phyloP scores from a whole-genome alignment of 2,888 invertebrate genomes.

The Gandaritis pyraliata region DNA sequence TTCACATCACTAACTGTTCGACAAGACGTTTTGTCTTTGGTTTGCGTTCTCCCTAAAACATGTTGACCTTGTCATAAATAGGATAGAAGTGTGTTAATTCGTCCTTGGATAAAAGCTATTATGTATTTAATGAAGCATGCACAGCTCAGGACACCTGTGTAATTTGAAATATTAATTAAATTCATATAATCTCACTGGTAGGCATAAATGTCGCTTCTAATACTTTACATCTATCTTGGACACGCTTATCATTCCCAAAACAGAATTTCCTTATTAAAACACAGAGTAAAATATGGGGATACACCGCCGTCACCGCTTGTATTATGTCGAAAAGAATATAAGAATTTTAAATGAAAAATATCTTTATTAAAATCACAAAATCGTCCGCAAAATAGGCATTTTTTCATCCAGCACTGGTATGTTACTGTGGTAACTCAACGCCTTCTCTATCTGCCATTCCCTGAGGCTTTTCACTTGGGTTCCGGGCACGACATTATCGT shows the following conservation, averaged over 20 bases:
- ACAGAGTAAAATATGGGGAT: constrained; percentile 6
- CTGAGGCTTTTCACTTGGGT: constrained; percentile 66
- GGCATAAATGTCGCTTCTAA: no score
- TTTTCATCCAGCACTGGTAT: constrained; percentile 46
- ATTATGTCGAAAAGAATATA: constrained; percentile 6
- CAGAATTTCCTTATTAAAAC: constrained; percentile 4
- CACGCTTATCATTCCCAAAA: background rate
- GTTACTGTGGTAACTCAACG: constrained; percentile 48
- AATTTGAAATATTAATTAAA: no score
- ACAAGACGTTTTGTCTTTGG: no score
- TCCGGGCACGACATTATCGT: constrained; percentile 66
- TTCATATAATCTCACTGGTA: no score
- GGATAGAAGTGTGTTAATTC: no score
- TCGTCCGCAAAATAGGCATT: constrained; percentile 55
- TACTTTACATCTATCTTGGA: no score
- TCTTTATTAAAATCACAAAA: constrained; percentile 42
- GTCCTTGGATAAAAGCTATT: no score
- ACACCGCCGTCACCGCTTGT: background rate
- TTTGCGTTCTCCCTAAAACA: no score
- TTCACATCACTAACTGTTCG: no score
- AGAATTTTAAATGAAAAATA: constrained; percentile 22
- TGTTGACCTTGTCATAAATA: no score
- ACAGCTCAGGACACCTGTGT: no score
- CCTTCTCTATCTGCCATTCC: constrained; percentile 74
- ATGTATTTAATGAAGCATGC: no score